A percentile compares a stretch with the other conserved stretches of the same genome.
These are phyloP conservation scores for Dipus sagitta DNA, from an alignment of 2,797 vertebrate genomes.

Conservation along the genomic window DNA sequence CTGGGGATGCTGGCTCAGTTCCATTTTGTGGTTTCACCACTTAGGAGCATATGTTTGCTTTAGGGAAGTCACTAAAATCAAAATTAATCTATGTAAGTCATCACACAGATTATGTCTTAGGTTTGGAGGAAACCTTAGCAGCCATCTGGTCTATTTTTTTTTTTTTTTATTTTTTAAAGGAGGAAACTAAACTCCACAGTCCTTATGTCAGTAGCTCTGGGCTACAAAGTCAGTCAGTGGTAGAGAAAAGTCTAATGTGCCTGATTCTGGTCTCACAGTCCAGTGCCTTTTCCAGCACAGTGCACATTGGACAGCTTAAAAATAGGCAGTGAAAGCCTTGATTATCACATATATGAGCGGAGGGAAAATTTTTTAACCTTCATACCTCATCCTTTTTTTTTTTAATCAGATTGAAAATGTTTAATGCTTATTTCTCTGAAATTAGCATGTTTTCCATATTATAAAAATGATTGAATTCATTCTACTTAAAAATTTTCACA, in stretches of 20 bases:
- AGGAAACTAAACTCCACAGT: background rate
- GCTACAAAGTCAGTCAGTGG: background rate
- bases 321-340: background rate
- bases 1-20: background rate
- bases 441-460: constrained; percentile 6
- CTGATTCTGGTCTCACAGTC: background rate
- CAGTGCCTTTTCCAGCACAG: background rate
- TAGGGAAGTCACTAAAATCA: constrained; percentile 48
- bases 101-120: constrained; percentile 30
- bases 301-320: background rate
- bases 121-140: constrained; percentile 28
- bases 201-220: constrained; percentile 12
- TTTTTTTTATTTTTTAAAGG: constrained; percentile 26
- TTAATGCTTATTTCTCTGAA: constrained; percentile 13
- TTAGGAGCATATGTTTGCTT: constrained; percentile 59
- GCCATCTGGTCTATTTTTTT: constrained; percentile 38
- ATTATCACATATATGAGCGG: background rate
- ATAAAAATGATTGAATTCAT: background rate
- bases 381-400: background rate
- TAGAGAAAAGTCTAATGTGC: background rate
- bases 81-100: constrained; percentile 46
- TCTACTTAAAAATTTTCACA: background rate
- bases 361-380: background rate
- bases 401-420: background rate
- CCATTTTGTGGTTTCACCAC: background rate